These are phyloP conservation scores for Margarornis squamiger DNA, from an alignment of 2,797 vertebrate species.

Conservation along the genomic window DNA sequence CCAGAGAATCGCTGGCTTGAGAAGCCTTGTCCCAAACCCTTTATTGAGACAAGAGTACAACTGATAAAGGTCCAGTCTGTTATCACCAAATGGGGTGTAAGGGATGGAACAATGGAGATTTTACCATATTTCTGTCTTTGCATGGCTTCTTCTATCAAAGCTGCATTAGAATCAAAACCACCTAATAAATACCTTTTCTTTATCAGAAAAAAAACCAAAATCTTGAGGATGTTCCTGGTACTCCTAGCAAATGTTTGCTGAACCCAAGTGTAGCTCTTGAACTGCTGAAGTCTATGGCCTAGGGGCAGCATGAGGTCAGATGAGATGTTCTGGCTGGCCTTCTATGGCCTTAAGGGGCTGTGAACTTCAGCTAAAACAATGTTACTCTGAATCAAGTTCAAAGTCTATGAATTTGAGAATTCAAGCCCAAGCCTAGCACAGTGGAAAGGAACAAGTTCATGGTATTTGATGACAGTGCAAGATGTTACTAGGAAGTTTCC, in stretches of 20 bases:
- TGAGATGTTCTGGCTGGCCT: slow-evolving; percentile 11
- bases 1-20: neutral
- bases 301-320: neutral
- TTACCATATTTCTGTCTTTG: neutral
- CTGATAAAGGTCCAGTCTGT: neutral
- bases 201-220: neutral
- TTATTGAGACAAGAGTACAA: neutral
- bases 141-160: neutral
- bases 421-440: neutral
- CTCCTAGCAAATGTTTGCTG: neutral
- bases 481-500: slow-evolving; percentile 30
- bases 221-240: neutral
- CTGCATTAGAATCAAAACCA: neutral
- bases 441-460: slow-evolving; percentile 42
- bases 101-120: neutral
- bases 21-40: neutral
- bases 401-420: slow-evolving; percentile 13
- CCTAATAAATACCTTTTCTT: neutral
- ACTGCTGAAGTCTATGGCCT: slow-evolving; percentile 2
- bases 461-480: slow-evolving; percentile 65
- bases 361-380: slow-evolving; percentile 51
- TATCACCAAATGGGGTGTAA: neutral
- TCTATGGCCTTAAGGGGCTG: slow-evolving; percentile 6
- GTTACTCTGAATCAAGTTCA: slow-evolving; percentile 53
- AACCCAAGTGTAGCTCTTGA: neutral